These are phyloP conservation scores for Percopsis transmontana DNA, from an alignment of 2,113 vertebrate species.

Conservation along the genomic window DNA sequence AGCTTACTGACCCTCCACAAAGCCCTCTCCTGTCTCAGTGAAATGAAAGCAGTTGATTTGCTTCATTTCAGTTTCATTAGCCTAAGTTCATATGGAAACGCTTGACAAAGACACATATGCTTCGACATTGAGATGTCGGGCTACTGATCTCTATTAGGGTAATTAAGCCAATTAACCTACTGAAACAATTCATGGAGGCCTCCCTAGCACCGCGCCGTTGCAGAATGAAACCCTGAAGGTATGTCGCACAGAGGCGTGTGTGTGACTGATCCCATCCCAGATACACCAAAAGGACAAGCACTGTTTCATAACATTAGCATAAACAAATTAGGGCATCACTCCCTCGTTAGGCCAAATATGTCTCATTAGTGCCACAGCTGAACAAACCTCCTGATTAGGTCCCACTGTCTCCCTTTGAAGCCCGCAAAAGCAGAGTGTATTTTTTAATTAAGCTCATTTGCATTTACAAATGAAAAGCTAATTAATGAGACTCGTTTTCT, in stretches of 20 bases:
- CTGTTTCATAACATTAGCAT: slow-evolving; percentile 83
- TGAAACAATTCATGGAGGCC: slow-evolving; percentile 60
- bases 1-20: too few relatives aligned
- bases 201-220: slow-evolving; percentile 48
- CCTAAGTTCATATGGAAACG: slow-evolving; percentile 18
- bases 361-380: slow-evolving; percentile 79
- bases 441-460: slow-evolving; percentile 81
- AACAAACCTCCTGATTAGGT: slow-evolving; percentile 78
- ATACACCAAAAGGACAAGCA: slow-evolving; percentile 75
- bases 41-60: background rate
- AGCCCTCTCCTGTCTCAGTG: background rate
- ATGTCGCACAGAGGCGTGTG: slow-evolving; percentile 47
- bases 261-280: slow-evolving; percentile 71
- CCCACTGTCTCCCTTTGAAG: slow-evolving; percentile 73
- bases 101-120: slow-evolving; percentile 31
- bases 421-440: slow-evolving; percentile 72
- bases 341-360: slow-evolving; percentile 79
- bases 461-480: slow-evolving; percentile 82
- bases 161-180: slow-evolving; percentile 72
- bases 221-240: slow-evolving; percentile 63
- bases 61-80: background rate
- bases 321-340: slow-evolving; percentile 82
- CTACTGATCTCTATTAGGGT: slow-evolving; percentile 62
- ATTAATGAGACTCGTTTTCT: slow-evolving; percentile 75
- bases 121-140: slow-evolving; percentile 54